These are phyloP conservation scores for Psilopsiagon aymara DNA, from an alignment of 2,113 vertebrate species.

Conservation along the genomic window DNA sequence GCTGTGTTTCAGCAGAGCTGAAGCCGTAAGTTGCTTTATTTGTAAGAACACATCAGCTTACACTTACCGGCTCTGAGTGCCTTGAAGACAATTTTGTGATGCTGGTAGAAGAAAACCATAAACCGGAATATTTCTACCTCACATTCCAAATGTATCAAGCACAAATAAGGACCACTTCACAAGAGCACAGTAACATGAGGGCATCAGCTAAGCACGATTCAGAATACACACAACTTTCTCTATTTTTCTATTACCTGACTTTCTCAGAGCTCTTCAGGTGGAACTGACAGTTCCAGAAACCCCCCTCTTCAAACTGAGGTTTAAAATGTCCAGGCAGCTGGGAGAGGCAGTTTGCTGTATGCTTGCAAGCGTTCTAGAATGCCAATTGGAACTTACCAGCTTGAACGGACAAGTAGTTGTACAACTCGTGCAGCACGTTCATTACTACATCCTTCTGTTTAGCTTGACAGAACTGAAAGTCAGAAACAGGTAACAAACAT, in stretches of 20 bases:
- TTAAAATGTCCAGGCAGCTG: not conserved
- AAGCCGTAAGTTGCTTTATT: not conserved
- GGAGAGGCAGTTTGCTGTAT: not conserved
- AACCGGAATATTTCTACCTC: not conserved
- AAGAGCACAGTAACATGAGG: not conserved
- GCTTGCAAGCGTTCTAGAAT: not conserved
- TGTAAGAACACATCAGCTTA: not conserved
- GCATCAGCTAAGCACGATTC: not conserved
- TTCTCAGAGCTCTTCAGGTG: not conserved
- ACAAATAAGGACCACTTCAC: not conserved
- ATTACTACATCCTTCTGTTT: conserved; percentile 75
- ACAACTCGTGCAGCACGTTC: conserved; percentile 76
- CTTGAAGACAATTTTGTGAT: not conserved
- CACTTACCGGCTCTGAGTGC: not conserved
- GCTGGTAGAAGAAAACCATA: not conserved
- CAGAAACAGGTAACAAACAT: not conserved
- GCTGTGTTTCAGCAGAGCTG: not conserved
- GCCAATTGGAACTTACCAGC: conserved; percentile 74
- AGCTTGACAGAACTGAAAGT: conserved; percentile 77
- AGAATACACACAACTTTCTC: not conserved
- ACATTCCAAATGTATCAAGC: not conserved
- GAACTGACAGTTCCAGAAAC: not conserved
- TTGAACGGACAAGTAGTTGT: conserved; percentile 79
- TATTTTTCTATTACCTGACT: not conserved
- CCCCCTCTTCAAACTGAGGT: not conserved